Conservation (phyloP, 2,888 invertebrate species). For the Seira sanloemensis region DNA sequence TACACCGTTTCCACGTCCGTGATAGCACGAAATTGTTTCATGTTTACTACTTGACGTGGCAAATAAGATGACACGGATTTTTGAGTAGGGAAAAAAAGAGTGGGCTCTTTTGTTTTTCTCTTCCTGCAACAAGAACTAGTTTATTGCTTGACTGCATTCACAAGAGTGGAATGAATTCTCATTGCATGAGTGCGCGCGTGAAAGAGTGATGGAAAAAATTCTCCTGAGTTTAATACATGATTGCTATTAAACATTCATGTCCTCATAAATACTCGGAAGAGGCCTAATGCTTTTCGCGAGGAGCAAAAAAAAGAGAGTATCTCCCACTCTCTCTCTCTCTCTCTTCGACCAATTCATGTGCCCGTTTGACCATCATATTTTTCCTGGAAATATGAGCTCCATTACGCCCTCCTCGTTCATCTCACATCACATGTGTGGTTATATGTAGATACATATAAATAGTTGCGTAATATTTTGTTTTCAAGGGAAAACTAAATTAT, state of each 20-base stretch:
- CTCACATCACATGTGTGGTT: not conserved
- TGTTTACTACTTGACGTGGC: not conserved
- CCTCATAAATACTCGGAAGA: not conserved
- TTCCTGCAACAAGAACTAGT: not conserved
- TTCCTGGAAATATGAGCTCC: not conserved
- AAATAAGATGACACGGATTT: not conserved
- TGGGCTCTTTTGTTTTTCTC: not conserved
- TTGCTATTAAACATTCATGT: not conserved
- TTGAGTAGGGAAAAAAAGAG: slow-evolving; percentile 4
- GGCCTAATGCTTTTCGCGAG: not conserved
- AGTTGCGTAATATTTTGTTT: not conserved
- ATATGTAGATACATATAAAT: too few species aligned
- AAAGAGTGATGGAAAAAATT: not conserved
- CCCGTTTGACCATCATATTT: not conserved
- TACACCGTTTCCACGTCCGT: too few species aligned
- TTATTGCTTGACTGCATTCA: slow-evolving; percentile 9
- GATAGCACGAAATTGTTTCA: too few species aligned
- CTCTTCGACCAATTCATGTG: not conserved
- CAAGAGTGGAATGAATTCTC: not conserved
- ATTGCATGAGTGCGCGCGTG: slow-evolving; percentile 10
- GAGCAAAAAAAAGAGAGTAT: too few species aligned
- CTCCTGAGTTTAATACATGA: not conserved
- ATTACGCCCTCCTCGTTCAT: not conserved
- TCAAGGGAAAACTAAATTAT: not conserved
- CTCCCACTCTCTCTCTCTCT: too few species aligned